phyloP scores from a whole-genome alignment of 2,888 invertebrate species.

The Leptinotarsa peninsularis region DNA sequence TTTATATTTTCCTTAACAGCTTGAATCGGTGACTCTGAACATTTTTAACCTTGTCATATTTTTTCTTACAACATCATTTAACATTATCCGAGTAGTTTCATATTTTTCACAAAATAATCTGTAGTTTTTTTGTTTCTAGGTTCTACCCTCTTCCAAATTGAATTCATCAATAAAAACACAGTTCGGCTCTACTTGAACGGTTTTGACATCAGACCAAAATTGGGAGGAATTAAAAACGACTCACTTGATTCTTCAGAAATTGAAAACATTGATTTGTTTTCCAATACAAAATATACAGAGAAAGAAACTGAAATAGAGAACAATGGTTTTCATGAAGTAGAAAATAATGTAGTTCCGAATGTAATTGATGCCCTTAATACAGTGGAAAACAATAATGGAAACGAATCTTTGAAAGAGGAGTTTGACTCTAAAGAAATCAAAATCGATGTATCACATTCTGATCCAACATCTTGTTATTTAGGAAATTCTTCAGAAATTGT shows the following conservation, averaged over 20 bases:
- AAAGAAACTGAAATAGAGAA: not conserved
- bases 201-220: constrained; percentile 55
- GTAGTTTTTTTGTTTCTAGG: constrained; percentile 36
- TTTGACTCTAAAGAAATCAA: too few species aligned
- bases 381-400: not conserved
- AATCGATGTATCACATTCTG: not conserved
- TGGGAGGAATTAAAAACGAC: constrained; percentile 49
- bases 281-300: not conserved
- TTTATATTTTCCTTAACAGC: not conserved
- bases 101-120: constrained; percentile 19
- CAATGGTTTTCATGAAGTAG: not conserved
- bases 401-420: not conserved
- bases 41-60: too few species aligned
- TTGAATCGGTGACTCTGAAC: too few species aligned
- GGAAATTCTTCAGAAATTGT: not conserved
- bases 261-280: constrained; percentile 15
- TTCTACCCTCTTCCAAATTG: constrained; percentile 57
- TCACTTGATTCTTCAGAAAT: constrained; percentile 13
- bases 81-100: not conserved
- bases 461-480: not conserved
- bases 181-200: constrained; percentile 58
- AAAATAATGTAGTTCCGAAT: not conserved
- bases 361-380: not conserved
- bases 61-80: not conserved
- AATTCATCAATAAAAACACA: constrained; percentile 53